These are phyloP conservation scores for Erebia aethiops DNA, from an alignment of 2,888 invertebrate species.

Conservation along the genomic window DNA sequence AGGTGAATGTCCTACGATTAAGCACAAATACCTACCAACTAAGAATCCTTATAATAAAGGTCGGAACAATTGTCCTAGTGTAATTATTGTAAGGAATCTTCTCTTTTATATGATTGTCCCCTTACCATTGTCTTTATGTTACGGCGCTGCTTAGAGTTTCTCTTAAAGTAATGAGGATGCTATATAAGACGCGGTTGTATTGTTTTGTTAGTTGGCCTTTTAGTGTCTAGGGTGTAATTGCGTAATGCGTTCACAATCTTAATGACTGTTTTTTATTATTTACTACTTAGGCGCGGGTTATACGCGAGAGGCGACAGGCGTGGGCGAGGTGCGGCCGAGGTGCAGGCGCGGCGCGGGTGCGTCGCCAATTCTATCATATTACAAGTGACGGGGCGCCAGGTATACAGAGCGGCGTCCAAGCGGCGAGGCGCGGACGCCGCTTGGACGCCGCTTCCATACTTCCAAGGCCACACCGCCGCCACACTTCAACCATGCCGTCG, in stretches of 20 bases:
- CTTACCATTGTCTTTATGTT: conserved; percentile 33
- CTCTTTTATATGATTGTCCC: conserved; percentile 29
- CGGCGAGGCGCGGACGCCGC: too few species aligned
- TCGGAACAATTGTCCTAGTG: conserved; percentile 27
- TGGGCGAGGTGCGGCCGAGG: too few species aligned
- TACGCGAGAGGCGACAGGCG: too few species aligned
- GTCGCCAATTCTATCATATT: too few species aligned
- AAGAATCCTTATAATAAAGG: conserved; percentile 28
- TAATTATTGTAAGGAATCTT: conserved; percentile 35
- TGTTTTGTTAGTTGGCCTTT: conserved; percentile 26
- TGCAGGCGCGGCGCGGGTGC: too few species aligned
- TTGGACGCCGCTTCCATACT: too few species aligned
- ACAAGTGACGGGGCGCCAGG: too few species aligned
- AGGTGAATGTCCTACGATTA: conserved; percentile 1
- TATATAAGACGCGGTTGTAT: conserved; percentile 26
- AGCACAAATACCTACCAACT: conserved; percentile 10
- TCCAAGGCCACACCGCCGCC: too few species aligned
- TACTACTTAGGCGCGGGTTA: too few species aligned
- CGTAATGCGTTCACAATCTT: background rate
- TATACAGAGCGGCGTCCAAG: too few species aligned
- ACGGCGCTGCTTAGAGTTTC: conserved; percentile 30
- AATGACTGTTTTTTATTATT: background rate
- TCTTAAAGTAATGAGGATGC: conserved; percentile 35
- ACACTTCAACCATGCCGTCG: too few species aligned
- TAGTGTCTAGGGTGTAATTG: conserved; percentile 13